phyloP scores from a whole-genome alignment of 1,140 invertebrate species.

The Megalopta genalis region DNA sequence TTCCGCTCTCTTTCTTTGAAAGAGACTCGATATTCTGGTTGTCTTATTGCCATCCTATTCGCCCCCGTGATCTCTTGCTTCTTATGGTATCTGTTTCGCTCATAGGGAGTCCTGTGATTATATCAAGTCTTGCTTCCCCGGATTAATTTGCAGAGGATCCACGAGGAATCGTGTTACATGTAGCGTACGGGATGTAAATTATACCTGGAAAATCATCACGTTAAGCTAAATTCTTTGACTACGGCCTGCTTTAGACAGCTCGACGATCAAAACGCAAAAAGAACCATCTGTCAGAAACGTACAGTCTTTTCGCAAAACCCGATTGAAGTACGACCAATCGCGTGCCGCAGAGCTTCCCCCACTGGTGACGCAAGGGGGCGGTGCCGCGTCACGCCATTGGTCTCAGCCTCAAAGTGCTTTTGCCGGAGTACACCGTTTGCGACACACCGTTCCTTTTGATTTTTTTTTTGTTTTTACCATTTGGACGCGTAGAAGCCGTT shows the following conservation, averaged over 20 bases:
- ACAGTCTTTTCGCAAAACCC: not conserved
- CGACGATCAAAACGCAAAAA: not conserved
- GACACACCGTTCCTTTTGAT: not conserved
- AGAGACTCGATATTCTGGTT: conserved; percentile 42
- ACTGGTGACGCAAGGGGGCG: not conserved
- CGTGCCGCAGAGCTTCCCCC: not conserved
- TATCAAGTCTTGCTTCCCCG: conserved; percentile 34
- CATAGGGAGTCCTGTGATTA: conserved; percentile 28
- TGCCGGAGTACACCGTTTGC: not conserved
- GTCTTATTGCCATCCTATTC: conserved; percentile 5
- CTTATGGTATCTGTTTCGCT: conserved; percentile 37
- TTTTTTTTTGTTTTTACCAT: no score
- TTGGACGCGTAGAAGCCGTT: not conserved
- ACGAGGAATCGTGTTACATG: not conserved
- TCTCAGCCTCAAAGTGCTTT: not conserved
- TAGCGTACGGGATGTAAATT: not conserved
- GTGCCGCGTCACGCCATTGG: not conserved
- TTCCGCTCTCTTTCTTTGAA: conserved; percentile 52
- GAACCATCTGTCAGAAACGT: not conserved
- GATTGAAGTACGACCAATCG: not conserved
- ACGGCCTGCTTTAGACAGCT: not conserved
- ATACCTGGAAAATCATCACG: no score
- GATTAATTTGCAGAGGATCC: conserved; percentile 44
- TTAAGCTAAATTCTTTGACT: not conserved
- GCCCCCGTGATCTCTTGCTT: conserved; percentile 37